Percentiles rank a stretch among this genome's conserved stretches.
Conservation (phyloP, 2,113 vertebrate species). For the Hippocampus comes region DNA sequence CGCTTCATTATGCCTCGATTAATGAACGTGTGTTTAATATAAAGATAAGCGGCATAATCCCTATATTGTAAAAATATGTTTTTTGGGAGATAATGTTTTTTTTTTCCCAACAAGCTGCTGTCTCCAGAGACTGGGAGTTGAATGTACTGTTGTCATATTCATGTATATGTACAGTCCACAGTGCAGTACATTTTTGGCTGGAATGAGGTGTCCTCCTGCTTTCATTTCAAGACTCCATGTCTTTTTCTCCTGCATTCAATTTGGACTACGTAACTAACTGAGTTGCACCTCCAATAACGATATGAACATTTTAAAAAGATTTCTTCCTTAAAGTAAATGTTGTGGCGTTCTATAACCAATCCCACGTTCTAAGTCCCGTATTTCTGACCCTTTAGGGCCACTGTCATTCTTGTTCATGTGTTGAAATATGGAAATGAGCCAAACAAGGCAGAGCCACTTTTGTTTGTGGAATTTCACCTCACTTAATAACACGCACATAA, state of each 20-base stretch:
- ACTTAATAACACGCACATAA: too few relatives aligned
- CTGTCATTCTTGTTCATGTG: neutral
- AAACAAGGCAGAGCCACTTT: neutral
- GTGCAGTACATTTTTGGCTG: neutral
- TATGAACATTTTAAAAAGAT: too few relatives aligned
- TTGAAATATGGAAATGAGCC: neutral
- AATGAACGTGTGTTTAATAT: slow-evolving; percentile 1
- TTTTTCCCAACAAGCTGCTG: neutral
- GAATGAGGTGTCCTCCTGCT: neutral
- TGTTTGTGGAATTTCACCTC: neutral
- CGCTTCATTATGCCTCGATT: slow-evolving; percentile 21
- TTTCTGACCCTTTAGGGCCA: neutral
- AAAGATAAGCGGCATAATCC: neutral
- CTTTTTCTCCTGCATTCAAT: too few relatives aligned
- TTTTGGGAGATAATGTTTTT: neutral
- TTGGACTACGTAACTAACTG: too few relatives aligned
- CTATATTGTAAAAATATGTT: neutral
- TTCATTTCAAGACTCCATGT: neutral
- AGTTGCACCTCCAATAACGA: too few relatives aligned
- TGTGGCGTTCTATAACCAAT: too few relatives aligned
- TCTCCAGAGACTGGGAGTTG: neutral
- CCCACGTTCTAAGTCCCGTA: too few relatives aligned
- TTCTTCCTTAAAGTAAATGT: too few relatives aligned
- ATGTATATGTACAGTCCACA: neutral
- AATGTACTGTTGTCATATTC: neutral